Conservation (phyloP, 92 coral and sea anemone species). For the Bergia sp. region DNA sequence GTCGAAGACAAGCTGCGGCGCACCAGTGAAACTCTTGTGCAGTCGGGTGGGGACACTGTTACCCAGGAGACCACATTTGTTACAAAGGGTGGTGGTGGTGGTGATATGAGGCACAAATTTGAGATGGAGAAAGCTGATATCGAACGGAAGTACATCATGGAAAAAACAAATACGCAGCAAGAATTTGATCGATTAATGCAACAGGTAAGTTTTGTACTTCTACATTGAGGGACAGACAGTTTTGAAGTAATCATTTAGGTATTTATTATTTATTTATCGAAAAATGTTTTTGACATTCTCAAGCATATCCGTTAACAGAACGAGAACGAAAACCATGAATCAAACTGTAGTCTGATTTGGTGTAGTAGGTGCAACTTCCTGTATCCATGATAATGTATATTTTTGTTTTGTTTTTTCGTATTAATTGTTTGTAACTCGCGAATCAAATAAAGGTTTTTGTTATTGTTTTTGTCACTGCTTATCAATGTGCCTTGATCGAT, state of each 20-base stretch:
- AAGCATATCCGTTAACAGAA: too few species aligned
- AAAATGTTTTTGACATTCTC: neutral
- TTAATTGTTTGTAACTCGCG: too few species aligned
- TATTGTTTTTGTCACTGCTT: neutral
- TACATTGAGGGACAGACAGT: neutral
- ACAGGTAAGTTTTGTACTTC: slow-evolving; percentile 3
- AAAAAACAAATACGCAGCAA: slow-evolving; percentile 29
- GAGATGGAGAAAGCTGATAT: slow-evolving; percentile 43
- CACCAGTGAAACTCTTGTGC: neutral
- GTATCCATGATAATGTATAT: too few species aligned
- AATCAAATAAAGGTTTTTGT: neutral
- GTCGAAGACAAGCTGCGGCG: slow-evolving; percentile 28
- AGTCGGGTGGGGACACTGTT: slow-evolving; percentile 35
- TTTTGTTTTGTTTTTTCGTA: too few species aligned
- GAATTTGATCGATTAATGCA: slow-evolving; percentile 36
- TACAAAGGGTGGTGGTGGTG: neutral
- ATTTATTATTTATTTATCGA: neutral
- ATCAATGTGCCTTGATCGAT: neutral
- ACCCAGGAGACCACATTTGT: slow-evolving; percentile 12
- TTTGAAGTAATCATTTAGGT: too few species aligned
- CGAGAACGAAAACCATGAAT: neutral
- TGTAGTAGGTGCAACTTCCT: too few species aligned
- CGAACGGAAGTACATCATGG: slow-evolving; percentile 22
- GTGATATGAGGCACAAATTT: slow-evolving; percentile 23
- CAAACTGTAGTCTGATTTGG: too few species aligned